Evolutionary conservation across 2,113 vertebrate species (phyloP), one percentile per base, ranked within the genome.

Genomic region (Charadrius vociferus): DNA sequence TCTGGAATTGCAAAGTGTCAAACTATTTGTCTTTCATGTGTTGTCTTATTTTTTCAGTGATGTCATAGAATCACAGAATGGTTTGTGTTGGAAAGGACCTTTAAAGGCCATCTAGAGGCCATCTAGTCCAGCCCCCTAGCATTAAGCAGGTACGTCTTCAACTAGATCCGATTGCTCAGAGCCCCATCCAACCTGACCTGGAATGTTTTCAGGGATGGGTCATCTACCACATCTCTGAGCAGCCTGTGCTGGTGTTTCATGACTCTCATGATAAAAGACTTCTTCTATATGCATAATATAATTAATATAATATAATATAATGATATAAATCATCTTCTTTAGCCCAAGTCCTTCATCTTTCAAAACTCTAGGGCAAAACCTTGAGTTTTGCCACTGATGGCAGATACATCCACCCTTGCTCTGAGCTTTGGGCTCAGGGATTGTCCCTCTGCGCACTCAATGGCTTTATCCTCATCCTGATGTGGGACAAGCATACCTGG

Each of bases 1-100:
- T 71, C 63, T 72, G 47, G 27, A 49, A 61, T 10, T 77, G 65
- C 37, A 43, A 70, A 55, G 10, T 39, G 39, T 49, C 2, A 0
- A 62, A 37, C 19, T 47, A 37, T 41, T 77, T 0, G 0, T 61
- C 39, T 78, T 56, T 61, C 8, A 0, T 9, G 30, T 7, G 8
- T 3, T 19, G 32, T 45, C 50, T 52, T 61, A 19, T 82, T 66
- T 88, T 30, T 83, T 21, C 9, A 27, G 18, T 14, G 10, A 37
- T 49, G 22, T 10, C 45, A 26, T 36, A 50, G 34, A 68, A 68
- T 68, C 23, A 14, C 11, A 65, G 39, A 43, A 22, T 22, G 63
- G 39, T 43, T 66, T 66, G 20, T 41, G 13, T 22, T 29, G 27
- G 63, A 43, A 66, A 29, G 45, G 34, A 27, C 23, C 17, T 70